Conservation (phyloP, 2,888 invertebrate species). For the Athalia rosae region DNA sequence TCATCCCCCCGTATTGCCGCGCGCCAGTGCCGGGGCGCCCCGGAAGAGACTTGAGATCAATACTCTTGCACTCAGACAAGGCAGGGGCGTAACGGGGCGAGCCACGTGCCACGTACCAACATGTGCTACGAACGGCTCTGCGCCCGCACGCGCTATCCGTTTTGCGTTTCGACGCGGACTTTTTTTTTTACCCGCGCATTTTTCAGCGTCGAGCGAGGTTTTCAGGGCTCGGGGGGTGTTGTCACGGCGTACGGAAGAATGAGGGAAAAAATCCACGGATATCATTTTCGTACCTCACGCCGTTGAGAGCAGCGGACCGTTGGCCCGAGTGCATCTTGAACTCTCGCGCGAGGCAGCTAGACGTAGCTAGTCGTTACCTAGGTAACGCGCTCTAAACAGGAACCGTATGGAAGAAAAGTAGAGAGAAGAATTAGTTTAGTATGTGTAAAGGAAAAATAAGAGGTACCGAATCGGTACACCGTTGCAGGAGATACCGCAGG, state of each 20-base stretch:
- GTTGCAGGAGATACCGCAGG: too few relatives aligned
- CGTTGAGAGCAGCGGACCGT: too few relatives aligned
- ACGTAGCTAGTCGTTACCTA: background rate
- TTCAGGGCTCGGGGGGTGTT: too few relatives aligned
- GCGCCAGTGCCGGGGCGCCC: slow-evolving; percentile 42
- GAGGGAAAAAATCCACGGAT: too few relatives aligned
- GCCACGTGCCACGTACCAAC: slow-evolving; percentile 32
- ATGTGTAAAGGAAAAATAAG: background rate
- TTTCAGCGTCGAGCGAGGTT: too few relatives aligned
- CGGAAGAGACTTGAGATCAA: slow-evolving; percentile 61
- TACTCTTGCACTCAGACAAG: slow-evolving; percentile 67
- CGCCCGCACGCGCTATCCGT: background rate
- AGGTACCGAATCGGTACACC: background rate
- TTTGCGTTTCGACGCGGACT: background rate
- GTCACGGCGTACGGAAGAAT: too few relatives aligned
- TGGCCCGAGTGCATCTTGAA: too few relatives aligned
- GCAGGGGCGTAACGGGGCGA: slow-evolving; percentile 57
- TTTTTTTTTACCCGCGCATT: too few relatives aligned
- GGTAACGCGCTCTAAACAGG: slow-evolving; percentile 11
- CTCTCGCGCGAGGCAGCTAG: too few relatives aligned
- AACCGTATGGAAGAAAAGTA: slow-evolving; percentile 5
- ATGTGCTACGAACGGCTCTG: background rate
- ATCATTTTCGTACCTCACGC: too few relatives aligned
- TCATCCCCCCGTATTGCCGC: slow-evolving; percentile 43
- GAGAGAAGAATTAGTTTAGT: background rate